Evolutionary conservation across 2,888 invertebrate genomes (phyloP).

Genomic region (Matsumyia berberina): DNA sequence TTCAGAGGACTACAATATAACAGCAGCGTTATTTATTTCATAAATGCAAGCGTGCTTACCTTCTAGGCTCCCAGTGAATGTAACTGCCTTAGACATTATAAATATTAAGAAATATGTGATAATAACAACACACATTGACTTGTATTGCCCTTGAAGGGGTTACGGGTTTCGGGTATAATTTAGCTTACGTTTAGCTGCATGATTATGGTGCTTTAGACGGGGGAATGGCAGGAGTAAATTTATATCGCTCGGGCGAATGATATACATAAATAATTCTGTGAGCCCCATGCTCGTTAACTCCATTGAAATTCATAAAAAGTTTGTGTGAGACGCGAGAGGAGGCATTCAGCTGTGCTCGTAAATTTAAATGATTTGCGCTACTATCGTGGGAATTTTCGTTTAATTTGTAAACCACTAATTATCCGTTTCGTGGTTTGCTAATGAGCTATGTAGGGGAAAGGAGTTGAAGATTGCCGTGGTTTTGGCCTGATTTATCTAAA

Average conservation of each 20-base stretch:
- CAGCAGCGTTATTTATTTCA: constrained; percentile 8
- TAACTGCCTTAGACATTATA: constrained; percentile 12
- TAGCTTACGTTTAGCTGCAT: neutral
- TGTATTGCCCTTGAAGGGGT: constrained; percentile 4
- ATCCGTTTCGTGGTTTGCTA: constrained; percentile 18
- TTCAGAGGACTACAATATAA: neutral
- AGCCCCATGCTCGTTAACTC: constrained; percentile 1
- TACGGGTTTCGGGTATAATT: neutral
- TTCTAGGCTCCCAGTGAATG: constrained; percentile 5
- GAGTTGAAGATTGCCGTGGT: neutral
- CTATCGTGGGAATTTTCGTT: constrained; percentile 8
- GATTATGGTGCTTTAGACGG: constrained; percentile 7
- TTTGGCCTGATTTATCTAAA: neutral
- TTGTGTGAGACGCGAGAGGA: neutral
- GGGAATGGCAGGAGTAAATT: constrained; percentile 2
- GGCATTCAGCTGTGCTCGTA: neutral
- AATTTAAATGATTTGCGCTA: constrained; percentile 20
- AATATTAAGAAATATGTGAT: constrained; percentile 22
- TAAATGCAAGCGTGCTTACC: neutral
- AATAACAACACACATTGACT: constrained; percentile 9
- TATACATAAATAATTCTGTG: constrained; percentile 16
- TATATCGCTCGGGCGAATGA: constrained; percentile 8
- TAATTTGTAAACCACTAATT: constrained; percentile 15
- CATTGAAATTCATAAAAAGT: constrained; percentile 12
- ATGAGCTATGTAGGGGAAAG: constrained; percentile 1